Evolutionary conservation across 2,113 vertebrate genomes (phyloP), one percentile per base, ranked within the genome.

Genomic region (Clupea harengus): DNA sequence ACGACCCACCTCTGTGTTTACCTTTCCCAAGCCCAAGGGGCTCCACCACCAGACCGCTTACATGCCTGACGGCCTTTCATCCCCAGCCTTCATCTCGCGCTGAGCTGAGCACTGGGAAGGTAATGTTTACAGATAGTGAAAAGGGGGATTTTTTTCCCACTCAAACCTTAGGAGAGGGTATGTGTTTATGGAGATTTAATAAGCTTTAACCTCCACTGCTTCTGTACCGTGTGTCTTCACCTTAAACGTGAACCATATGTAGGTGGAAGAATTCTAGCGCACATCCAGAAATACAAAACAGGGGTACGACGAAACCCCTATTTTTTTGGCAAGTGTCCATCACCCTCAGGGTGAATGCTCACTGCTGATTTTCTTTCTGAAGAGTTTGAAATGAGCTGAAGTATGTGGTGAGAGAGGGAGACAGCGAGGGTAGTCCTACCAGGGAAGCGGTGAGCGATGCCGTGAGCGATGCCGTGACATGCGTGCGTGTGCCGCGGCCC

Each of bases 221-320:
- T 28, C 81, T 85, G 22, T 87, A 88, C 67, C 87, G 82, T 3
- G 81, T 88, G 87, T 82, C 17, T 4, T 86, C 32, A 72, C 39
- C 39, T 78, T 44, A 86, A 86, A 86, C n/a, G 39, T 45, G 47
- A 83, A 86, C 85, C 85, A 86, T 78, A 83, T 86, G 85, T 47
- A 17, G 25, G 54, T 47, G 45, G 72, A 72, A 3, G 44, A 86
- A 85, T 81, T 84, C 13, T 52, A 52, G 17, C 46, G 83, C 86
- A 25, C 44, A 86, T 85, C 82, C 82, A 17, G 25, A 84, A 86
- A 84, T 86, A 83, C 83, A 60, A 88, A 83, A 82, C 67, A 60
- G 81, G 67, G 75, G 54, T 45, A 46, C 6, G 46, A 45, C 52
- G 84, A 82, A 81, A 20, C 82, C 82, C 25, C 25, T 28, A 32